Conservation (phyloP, 2,797 vertebrate species). For the Anisognathus igniventris region DNA sequence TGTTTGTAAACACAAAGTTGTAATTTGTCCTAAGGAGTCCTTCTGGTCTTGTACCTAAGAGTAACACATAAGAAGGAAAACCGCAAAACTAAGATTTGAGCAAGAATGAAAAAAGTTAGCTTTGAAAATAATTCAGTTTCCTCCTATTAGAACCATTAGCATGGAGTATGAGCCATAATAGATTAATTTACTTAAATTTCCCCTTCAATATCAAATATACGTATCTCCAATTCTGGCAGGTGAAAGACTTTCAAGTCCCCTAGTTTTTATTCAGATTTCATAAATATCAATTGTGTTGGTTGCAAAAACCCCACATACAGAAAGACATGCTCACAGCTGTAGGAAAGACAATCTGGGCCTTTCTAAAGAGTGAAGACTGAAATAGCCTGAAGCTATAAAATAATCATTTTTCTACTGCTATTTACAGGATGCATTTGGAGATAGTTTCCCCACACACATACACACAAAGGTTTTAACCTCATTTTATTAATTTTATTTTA, state of each 20-base stretch:
- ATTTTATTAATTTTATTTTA: neutral
- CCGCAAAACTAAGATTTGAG: neutral
- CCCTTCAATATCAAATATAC: neutral
- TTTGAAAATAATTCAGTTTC: neutral
- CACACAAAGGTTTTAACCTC: neutral
- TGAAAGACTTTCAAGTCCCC: neutral
- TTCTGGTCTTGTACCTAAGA: constrained; percentile 85
- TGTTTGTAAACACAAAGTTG: constrained; percentile 86
- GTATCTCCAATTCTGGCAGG: neutral
- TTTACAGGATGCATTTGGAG: neutral
- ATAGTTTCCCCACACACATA: neutral
- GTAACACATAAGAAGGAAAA: neutral
- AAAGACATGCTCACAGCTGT: neutral
- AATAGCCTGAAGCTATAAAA: neutral
- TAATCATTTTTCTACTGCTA: neutral
- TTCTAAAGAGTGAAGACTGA: neutral
- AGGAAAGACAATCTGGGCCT: neutral
- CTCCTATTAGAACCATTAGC: neutral
- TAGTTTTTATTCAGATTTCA: neutral
- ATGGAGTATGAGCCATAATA: neutral
- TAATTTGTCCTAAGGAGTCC: constrained; percentile 87
- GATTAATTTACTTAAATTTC: neutral
- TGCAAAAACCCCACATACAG: neutral
- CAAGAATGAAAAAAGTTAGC: neutral
- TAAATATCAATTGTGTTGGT: neutral